These are phyloP conservation scores for Artemia franciscana DNA, from an alignment of 1,140 invertebrate species.

Conservation along the genomic window DNA sequence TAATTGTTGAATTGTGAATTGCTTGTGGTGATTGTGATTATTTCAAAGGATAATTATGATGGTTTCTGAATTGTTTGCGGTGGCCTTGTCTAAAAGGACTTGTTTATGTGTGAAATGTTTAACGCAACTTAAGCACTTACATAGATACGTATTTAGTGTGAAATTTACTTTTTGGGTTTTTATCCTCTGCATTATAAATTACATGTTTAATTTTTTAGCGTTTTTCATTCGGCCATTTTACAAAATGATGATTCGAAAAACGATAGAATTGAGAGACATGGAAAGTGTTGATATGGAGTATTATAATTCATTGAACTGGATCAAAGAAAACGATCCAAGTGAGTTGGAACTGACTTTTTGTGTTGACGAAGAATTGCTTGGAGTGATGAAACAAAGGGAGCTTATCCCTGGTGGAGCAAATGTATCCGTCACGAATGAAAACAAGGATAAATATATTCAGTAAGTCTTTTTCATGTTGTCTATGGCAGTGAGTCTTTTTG, in stretches of 20 bases:
- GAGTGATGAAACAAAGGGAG: slow-evolving; percentile 73
- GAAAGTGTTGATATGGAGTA: slow-evolving; percentile 94
- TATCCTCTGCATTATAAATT: no score
- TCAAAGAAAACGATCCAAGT: slow-evolving; percentile 87
- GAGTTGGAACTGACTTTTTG: slow-evolving; percentile 83
- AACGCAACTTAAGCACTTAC: no score
- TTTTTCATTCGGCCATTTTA: slow-evolving; percentile 99
- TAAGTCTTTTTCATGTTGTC: slow-evolving; percentile 23
- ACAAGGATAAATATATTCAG: slow-evolving; percentile 95
- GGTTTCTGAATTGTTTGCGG: no score
- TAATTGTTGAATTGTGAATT: no score
- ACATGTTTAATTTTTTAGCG: slow-evolving; percentile 42
- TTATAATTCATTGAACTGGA: slow-evolving; percentile 91
- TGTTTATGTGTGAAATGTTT: no score
- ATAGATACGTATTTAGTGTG: no score
- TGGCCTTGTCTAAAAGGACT: no score
- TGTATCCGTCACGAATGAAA: slow-evolving; percentile 71
- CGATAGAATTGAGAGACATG: slow-evolving; percentile 89
- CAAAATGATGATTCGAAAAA: slow-evolving; percentile 95
- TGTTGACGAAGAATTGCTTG: slow-evolving; percentile 88
- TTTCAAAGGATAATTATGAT: no score
- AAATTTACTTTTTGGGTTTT: no score
- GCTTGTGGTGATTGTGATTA: no score
- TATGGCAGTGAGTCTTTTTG: no score
- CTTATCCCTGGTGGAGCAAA: slow-evolving; percentile 74